Conservation (phyloP, 2,888 invertebrate genomes). For the Tenthredo amoena region DNA sequence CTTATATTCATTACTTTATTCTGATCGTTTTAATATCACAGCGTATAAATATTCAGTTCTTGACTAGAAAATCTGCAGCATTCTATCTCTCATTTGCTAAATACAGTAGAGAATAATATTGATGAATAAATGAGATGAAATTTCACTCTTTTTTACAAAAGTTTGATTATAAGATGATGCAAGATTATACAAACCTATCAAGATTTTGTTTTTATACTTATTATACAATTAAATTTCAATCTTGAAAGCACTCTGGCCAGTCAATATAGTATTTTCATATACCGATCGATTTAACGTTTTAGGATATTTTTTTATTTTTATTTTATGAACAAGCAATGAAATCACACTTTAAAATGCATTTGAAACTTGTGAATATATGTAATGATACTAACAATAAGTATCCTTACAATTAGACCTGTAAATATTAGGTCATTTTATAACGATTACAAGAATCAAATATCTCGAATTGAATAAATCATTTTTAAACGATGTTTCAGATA, state of each 20-base stretch:
- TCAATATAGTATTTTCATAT: neutral
- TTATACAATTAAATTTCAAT: conserved; percentile 15
- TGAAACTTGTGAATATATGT: neutral
- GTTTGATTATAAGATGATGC: neutral
- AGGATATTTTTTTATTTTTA: neutral
- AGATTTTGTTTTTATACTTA: conserved; percentile 1
- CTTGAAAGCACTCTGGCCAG: conserved; percentile 27
- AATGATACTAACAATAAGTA: neutral
- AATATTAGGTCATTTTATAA: conserved; percentile 29
- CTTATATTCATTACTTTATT: conserved; percentile 11
- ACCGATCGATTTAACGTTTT: neutral
- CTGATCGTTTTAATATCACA: conserved; percentile 10
- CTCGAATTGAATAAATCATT: neutral
- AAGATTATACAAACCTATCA: neutral
- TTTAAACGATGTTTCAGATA: conserved; percentile 10
- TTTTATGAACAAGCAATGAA: neutral
- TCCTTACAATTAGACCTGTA: conserved; percentile 22
- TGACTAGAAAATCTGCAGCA: neutral
- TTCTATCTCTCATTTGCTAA: neutral
- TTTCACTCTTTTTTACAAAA: neutral
- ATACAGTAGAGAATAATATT: neutral
- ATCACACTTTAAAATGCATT: conserved; percentile 22
- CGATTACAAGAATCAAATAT: conserved; percentile 8
- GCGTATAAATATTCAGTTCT: conserved; percentile 1
- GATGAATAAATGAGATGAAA: neutral